Percentiles rank a stretch among this genome's conserved stretches.
phyloP scores from a whole-genome alignment of 2,888 invertebrate genomes.

The Theodoxus fluviatilis region DNA sequence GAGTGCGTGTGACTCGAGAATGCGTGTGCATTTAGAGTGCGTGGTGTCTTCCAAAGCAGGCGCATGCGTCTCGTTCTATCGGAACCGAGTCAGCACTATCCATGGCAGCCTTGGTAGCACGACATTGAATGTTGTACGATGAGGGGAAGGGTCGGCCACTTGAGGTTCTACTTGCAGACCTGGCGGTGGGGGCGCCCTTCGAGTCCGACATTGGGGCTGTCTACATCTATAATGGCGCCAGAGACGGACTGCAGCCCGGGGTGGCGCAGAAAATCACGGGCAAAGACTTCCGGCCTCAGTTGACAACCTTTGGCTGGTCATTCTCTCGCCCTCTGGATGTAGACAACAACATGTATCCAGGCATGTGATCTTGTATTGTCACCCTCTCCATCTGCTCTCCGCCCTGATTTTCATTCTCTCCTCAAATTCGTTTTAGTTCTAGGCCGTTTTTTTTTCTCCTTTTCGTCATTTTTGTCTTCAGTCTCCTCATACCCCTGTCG shows the following conservation, averaged over 20 bases:
- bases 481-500: too few species aligned
- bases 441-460: too few species aligned
- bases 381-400: background rate
- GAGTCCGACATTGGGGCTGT: constrained; percentile 39
- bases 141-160: background rate
- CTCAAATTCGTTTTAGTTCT: too few species aligned
- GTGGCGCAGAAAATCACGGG: constrained; percentile 38
- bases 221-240: constrained; percentile 41
- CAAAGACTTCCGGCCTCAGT: constrained; percentile 27
- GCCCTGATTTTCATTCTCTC: too few species aligned
- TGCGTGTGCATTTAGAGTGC: too few species aligned
- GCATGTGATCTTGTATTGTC: constrained; percentile 26
- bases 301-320: constrained; percentile 38
- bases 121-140: background rate
- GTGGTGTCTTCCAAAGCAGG: too few species aligned
- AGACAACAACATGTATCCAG: constrained; percentile 37
- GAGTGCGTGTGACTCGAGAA: too few species aligned
- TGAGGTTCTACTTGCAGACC: constrained; percentile 29
- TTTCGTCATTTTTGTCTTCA: too few species aligned
- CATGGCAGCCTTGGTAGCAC: background rate
- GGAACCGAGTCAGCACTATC: too few species aligned
- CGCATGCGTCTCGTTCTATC: too few species aligned
- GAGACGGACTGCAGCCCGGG: constrained; percentile 28
- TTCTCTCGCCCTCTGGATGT: constrained; percentile 39
- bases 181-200: constrained; percentile 42